Evolutionary conservation across 2,888 invertebrate genomes (phyloP).

Genomic region (Chironomus tentans): DNA sequence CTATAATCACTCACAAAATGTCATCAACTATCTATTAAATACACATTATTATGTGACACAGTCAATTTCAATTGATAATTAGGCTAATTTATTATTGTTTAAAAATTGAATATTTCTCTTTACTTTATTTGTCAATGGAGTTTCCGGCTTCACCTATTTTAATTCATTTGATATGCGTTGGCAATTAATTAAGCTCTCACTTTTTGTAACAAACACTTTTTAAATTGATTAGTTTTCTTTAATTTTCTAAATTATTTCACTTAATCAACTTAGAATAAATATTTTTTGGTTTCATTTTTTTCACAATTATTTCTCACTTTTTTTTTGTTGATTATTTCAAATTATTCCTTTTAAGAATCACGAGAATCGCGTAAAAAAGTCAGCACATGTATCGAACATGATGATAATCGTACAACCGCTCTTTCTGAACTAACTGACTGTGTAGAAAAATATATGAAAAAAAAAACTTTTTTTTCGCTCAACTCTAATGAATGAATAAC

Average conservation of each 20-base stretch:
- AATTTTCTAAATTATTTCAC: neutral
- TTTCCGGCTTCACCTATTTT: neutral
- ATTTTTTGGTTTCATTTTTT: neutral
- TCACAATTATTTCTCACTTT: too few species aligned
- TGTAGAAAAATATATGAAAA: neutral
- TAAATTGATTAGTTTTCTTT: neutral
- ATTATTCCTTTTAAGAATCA: neutral
- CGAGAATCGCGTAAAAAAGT: neutral
- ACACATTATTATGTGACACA: neutral
- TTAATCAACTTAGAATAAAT: neutral
- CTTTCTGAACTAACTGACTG: neutral
- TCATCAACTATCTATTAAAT: neutral
- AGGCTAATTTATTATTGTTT: neutral
- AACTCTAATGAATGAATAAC: conserved; percentile 16
- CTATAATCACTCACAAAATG: neutral
- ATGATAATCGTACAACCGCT: neutral
- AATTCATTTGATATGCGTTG: neutral
- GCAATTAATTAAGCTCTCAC: neutral
- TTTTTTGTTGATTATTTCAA: too few species aligned
- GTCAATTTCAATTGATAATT: conserved; percentile 6
- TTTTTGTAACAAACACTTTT: neutral
- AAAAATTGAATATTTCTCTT: neutral
- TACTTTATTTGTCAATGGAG: neutral
- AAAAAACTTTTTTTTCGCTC: neutral
- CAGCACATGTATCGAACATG: neutral